Evolutionary conservation across 2,888 invertebrate species (phyloP).

Genomic region (Microctonus hyperodae): DNA sequence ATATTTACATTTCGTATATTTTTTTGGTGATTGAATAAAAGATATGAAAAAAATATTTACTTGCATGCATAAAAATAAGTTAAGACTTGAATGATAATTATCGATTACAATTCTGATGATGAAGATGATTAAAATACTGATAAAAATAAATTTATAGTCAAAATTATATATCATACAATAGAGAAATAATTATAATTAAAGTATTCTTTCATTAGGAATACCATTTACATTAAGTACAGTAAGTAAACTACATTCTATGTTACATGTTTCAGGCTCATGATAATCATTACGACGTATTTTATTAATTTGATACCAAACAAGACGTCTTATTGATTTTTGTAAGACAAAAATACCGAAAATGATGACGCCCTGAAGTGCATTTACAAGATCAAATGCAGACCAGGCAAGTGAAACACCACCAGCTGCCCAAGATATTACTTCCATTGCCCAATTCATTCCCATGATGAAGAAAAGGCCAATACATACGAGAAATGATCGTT

Average conservation of each 20-base stretch:
- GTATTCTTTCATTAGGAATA: slow-evolving; percentile 41
- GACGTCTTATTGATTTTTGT: slow-evolving; percentile 51
- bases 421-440: slow-evolving; percentile 72
- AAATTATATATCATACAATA: neutral
- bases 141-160: neutral
- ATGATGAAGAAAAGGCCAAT: slow-evolving; percentile 72
- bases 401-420: slow-evolving; percentile 67
- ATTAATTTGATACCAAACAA: slow-evolving; percentile 55
- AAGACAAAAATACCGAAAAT: slow-evolving; percentile 72
- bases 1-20: neutral
- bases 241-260: slow-evolving; percentile 51
- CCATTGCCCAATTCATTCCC: slow-evolving; percentile 76
- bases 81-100: neutral
- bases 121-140: neutral
- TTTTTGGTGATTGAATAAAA: neutral
- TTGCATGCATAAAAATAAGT: neutral
- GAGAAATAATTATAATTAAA: slow-evolving; percentile 7
- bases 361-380: slow-evolving; percentile 74
- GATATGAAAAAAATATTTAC: neutral
- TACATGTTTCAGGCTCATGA: slow-evolving; percentile 46
- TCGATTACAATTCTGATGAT: too few relatives aligned
- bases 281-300: slow-evolving; percentile 46
- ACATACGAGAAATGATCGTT: slow-evolving; percentile 65
- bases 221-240: slow-evolving; percentile 48
- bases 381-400: slow-evolving; percentile 73